Percentiles rank a stretch among this genome's conserved stretches.
These are phyloP conservation scores for Gryon sp. DNA, from an alignment of 1,140 invertebrate species.

Conservation along the genomic window DNA sequence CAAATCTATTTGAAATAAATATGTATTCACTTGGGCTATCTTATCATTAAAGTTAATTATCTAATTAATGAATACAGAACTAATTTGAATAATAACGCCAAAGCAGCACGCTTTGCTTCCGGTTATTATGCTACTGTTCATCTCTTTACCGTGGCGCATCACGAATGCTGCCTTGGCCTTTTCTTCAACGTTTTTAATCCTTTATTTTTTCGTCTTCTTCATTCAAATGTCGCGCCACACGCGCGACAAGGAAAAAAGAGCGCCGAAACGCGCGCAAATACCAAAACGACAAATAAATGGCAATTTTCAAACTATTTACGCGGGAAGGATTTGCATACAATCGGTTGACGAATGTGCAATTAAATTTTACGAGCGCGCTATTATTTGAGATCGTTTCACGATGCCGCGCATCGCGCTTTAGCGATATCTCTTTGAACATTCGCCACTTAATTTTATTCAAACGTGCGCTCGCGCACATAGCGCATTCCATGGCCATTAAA, in stretches of 20 bases:
- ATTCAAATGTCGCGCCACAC: constrained; percentile 38
- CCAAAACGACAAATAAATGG: constrained; percentile 14
- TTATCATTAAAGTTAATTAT: constrained; percentile 76
- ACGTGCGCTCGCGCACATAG: too few relatives aligned
- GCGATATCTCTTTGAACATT: too few relatives aligned
- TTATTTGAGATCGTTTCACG: neutral
- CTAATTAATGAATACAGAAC: constrained; percentile 74
- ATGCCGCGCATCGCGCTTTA: neutral
- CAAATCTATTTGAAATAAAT: constrained; percentile 51
- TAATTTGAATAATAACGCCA: constrained; percentile 76
- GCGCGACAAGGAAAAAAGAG: neutral
- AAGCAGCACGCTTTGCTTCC: constrained; percentile 71
- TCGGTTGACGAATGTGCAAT: constrained; percentile 16
- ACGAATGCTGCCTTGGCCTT: constrained; percentile 18
- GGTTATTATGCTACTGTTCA: constrained; percentile 70
- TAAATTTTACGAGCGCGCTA: constrained; percentile 10
- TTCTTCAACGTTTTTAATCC: too few relatives aligned
- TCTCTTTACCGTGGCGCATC: constrained; percentile 33
- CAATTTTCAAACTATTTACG: constrained; percentile 13
- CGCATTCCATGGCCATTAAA: constrained; percentile 30
- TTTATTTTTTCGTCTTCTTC: too few relatives aligned
- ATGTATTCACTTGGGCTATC: constrained; percentile 52
- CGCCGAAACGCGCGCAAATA: constrained; percentile 7
- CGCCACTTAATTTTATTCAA: constrained; percentile 21
- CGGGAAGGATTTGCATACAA: constrained; percentile 23